These are phyloP conservation scores for Thunnus thynnus DNA, from an alignment of 2,113 vertebrate species.

Conservation along the genomic window DNA sequence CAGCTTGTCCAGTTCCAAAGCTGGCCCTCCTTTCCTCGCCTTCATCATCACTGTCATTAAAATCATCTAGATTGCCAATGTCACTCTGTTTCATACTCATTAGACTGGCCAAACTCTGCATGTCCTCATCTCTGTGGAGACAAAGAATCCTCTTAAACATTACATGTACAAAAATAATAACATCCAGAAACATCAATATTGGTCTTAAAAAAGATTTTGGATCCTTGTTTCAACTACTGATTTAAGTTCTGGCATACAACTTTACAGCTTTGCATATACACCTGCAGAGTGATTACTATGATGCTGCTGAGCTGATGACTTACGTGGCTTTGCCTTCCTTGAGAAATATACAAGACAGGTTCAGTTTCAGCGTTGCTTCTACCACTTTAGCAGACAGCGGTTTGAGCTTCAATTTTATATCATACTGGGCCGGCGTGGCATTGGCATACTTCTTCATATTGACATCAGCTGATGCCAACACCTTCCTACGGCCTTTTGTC, in stretches of 20 bases:
- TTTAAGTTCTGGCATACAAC: background rate
- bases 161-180: background rate
- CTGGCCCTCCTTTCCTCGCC: conserved; percentile 73
- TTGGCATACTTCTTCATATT: conserved; percentile 90
- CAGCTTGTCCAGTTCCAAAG: conserved; percentile 44
- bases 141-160: background rate
- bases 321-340: conserved; percentile 94
- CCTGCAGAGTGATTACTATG: background rate
- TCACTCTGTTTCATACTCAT: conserved; percentile 92
- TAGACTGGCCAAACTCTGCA: conserved; percentile 94
- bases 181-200: background rate
- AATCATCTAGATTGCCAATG: conserved; percentile 92
- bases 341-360: conserved; percentile 88
- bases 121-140: conserved; percentile 90
- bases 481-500: conserved; percentile 88
- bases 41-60: conserved; percentile 92
- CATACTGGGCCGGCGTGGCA: conserved; percentile 82
- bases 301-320: conserved; percentile 67
- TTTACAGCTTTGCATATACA: background rate
- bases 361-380: conserved; percentile 89
- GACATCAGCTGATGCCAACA: conserved; percentile 88
- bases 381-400: conserved; percentile 92
- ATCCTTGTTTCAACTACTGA: background rate
- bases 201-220: background rate
- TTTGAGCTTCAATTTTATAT: conserved; percentile 86